Base-by-base conservation (phyloP, 2,113 vertebrate genomes). In the Argyrosomus japonicus region DNA sequence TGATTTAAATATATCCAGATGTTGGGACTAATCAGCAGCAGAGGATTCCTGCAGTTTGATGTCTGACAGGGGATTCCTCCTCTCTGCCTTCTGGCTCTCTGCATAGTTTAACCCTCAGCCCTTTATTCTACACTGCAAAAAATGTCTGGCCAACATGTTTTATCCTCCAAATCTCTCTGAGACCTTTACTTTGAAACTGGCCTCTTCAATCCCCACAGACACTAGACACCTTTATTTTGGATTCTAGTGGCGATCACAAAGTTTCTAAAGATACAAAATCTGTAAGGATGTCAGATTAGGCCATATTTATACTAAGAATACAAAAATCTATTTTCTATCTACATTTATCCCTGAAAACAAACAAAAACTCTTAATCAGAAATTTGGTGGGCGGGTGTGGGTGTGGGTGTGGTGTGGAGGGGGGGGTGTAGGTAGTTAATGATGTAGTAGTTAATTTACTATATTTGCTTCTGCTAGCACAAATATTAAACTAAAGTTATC, bases 91-190 rank as follows among this genome's bases (percentile, higher is more conserved):
- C 57, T 43, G 27, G 32, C 19, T 36, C 45, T 50, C 27, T 36
- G 9, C 70, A n/a, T 58, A 56, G 23, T 29, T 40, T 40, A 19
- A 45, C 70, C 56, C 64, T n/a, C 40, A 47, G 60, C 25, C 61
- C 63, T 57, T 48, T 53, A 29, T 29, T 61, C 27, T 5, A 70
- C 65, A 62, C 76, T 78, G 45, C 43, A 78, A 61, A 15, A 60
- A 60, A 25, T 40, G n/a, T 14, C 54, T 17, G 11, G 0, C 25
- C 19, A 27, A 51, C 29, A 25, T 9, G 23, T 47, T 47, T 67
- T 12, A 57, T 13, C 18, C 62, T 57, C 51, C 11, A 29, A 45
- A 8, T 36, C 23, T 61, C 56, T 15, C 27, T 0, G 29, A 6
- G 9, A 19, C 45, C 29, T 58, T 36, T 23, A n/a, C 1, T 32